Conservation (phyloP, 1,140 invertebrate species). For the Ceratina japonica region DNA sequence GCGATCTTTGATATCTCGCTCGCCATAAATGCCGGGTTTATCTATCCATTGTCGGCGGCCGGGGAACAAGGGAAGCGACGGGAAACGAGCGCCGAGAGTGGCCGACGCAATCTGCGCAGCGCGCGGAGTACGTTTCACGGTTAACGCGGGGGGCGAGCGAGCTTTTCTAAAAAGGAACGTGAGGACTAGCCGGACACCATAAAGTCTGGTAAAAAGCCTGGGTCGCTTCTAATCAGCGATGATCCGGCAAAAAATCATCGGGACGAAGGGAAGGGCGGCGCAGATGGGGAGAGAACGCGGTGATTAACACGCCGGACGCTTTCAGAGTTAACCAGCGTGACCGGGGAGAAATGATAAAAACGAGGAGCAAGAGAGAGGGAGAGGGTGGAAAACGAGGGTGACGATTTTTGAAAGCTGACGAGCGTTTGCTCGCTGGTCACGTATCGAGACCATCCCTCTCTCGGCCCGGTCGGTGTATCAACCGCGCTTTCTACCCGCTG, state of each 20-base stretch:
- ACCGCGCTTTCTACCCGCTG: slow-evolving; percentile 41
- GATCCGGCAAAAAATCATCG: slow-evolving; percentile 35
- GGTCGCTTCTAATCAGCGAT: slow-evolving; percentile 39
- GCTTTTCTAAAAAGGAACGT: slow-evolving; percentile 17
- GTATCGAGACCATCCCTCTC: slow-evolving; percentile 40
- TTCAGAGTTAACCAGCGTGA: not conserved
- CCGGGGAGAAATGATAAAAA: too few relatives aligned
- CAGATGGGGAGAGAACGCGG: not conserved
- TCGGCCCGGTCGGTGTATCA: slow-evolving; percentile 52
- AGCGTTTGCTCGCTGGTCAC: slow-evolving; percentile 57
- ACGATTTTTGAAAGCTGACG: slow-evolving; percentile 40
- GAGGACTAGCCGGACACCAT: not conserved
- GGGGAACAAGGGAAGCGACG: too few relatives aligned
- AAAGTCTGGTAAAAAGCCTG: slow-evolving; percentile 23
- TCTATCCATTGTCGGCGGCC: too few relatives aligned
- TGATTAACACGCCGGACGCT: slow-evolving; percentile 28
- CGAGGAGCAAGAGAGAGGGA: slow-evolving; percentile 9
- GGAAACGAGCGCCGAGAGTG: too few relatives aligned
- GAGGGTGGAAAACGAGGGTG: slow-evolving; percentile 16
- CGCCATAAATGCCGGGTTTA: too few relatives aligned
- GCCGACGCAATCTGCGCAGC: not conserved
- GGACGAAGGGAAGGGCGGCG: not conserved
- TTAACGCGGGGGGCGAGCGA: not conserved
- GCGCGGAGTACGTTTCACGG: slow-evolving; percentile 13
- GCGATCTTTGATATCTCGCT: too few relatives aligned